Percentiles rank a stretch among this genome's conserved stretches.
Conservation (phyloP, 2,888 invertebrate genomes). For the Orchestes rusci region DNA sequence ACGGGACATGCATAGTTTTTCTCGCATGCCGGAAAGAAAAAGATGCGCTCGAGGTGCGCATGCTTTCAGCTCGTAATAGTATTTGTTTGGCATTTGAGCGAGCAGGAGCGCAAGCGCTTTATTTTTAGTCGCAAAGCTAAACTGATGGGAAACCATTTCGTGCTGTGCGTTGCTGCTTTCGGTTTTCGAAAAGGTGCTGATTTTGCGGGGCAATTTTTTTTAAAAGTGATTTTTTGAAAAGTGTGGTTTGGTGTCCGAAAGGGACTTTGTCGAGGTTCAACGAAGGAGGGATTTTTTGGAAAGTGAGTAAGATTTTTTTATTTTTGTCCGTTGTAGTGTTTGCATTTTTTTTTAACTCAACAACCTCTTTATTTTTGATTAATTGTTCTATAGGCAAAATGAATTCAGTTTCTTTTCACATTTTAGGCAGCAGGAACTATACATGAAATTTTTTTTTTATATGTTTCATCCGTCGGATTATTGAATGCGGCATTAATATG, state of each 20-base stretch:
- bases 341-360: neutral
- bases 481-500: no score
- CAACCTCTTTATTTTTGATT: neutral
- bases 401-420: no score
- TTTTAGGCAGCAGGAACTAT: no score
- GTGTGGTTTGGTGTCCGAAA: no score
- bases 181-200: no score
- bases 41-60: conserved; percentile 15
- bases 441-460: no score
- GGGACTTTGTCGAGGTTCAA: no score
- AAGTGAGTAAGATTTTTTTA: neutral
- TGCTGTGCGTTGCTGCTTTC: conserved; percentile 19
- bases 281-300: no score
- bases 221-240: conserved; percentile 21
- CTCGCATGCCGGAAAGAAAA: conserved; percentile 10
- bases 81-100: conserved; percentile 22
- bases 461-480: no score
- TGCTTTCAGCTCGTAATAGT: conserved; percentile 18
- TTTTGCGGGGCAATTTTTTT: no score
- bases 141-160: conserved; percentile 18
- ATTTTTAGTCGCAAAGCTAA: no score
- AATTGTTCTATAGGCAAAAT: no score
- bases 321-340: neutral
- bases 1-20: conserved; percentile 5
- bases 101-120: conserved; percentile 24